Evolutionary conservation across 1,140 invertebrate genomes (phyloP), one percentile per base, ranked within the genome.

Genomic region (Zaprionus tsacasi): DNA sequence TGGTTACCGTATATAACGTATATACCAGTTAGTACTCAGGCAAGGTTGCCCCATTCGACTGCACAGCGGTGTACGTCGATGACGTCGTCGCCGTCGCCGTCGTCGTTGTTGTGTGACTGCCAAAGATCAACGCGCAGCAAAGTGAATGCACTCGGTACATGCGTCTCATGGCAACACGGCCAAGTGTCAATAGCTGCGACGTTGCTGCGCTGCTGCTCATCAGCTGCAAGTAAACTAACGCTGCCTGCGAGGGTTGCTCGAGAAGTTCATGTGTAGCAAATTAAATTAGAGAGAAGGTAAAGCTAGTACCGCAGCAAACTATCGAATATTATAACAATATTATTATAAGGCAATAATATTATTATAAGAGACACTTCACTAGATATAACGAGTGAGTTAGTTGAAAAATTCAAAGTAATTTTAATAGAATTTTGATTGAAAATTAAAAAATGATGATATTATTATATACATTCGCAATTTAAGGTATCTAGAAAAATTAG

Each of bases 141-240:
- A 61, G 71, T 74, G 71, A 74, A 74, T 74, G 71, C 57, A 69
- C 71, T 74, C 71, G 70, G 48, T 48, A 59, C 60, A 64, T 50
- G 70, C 36, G 56, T 57, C 59, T 73, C 70, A 73, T 73, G 70
- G 70, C 70, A 69, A 73, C 35, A 73, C 70, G 71, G 71, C 66
- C 71, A 74, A 73, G 65, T 73, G 71, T 73, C 71, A 73, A 73
- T 73, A 69, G 71, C 71, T 35, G 33, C 33, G 30, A 33, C 30
- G 30, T 21, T 21, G 21, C 21, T 21, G 21, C 21, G 21, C 21
- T 21, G 33, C 33, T 73, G 64, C 65, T 45, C 70, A 68, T 59
- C 71, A 48, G 65, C 58, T 55, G 67, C 67, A 63, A 63, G 43
- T 50, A 27, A 64, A 70, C 59, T 48, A 58, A 35, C 60, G 30